phyloP scores from a whole-genome alignment of 2,888 invertebrate species.

The Folsomia candida region DNA sequence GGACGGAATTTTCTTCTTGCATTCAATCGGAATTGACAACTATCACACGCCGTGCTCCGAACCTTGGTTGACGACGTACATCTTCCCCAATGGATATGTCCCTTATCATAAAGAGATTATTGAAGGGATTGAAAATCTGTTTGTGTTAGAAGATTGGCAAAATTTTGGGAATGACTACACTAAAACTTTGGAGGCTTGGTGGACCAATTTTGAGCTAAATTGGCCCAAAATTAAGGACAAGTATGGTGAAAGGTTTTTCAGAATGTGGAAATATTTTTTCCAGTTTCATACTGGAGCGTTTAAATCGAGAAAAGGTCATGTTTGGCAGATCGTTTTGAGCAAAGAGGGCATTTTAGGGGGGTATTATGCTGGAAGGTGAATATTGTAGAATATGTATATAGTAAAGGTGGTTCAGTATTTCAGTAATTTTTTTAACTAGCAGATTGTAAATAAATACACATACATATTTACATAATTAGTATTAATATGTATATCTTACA shows the following conservation, averaged over 20 bases:
- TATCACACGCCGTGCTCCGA: neutral
- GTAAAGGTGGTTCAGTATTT: no score
- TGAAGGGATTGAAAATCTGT: neutral
- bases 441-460: no score
- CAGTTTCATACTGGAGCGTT: neutral
- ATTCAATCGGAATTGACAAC: constrained; percentile 40
- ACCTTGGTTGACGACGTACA: neutral
- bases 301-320: neutral
- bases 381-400: no score
- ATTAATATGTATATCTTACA: no score
- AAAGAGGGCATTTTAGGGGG: no score
- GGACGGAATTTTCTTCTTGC: constrained; percentile 47
- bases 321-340: no score
- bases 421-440: no score
- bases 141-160: neutral
- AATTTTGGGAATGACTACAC: neutral
- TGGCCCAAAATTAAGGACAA: no score
- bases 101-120: neutral
- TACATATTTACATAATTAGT: no score
- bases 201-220: neutral
- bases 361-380: no score
- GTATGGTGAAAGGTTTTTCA: neutral
- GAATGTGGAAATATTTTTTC: neutral
- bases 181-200: neutral
- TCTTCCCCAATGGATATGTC: neutral